These are phyloP conservation scores for Gryon sp. DNA, from an alignment of 1,140 invertebrate genomes.

Conservation along the genomic window DNA sequence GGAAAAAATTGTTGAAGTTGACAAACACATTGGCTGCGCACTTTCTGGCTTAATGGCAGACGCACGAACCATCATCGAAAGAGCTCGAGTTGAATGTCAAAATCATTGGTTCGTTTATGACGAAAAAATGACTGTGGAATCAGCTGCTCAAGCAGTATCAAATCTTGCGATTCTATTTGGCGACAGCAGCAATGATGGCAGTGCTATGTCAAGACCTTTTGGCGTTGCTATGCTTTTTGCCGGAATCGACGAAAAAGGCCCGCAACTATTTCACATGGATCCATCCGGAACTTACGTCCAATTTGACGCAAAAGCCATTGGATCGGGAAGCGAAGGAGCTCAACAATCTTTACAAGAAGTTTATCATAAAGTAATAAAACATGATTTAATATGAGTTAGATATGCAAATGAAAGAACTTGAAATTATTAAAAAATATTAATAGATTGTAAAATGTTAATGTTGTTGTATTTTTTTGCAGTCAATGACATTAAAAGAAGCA, in stretches of 20 bases:
- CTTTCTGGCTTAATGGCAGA: conserved; percentile 99
- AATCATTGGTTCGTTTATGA: conserved; percentile 99
- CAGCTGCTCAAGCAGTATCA: conserved; percentile 98
- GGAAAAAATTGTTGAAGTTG: conserved; percentile 98
- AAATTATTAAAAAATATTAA: too few species aligned
- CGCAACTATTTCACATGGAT: conserved; percentile 98
- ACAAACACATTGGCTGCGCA: conserved; percentile 98
- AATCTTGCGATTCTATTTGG: conserved; percentile 99
- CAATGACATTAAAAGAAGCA: conserved; percentile 97
- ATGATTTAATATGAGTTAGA: too few species aligned
- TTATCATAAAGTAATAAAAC: conserved; percentile 89
- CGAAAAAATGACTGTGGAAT: conserved; percentile 97
- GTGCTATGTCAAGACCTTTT: conserved; percentile 99
- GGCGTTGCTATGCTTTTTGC: conserved; percentile 97
- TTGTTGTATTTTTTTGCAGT: conserved; percentile 88
- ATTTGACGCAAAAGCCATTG: conserved; percentile 99
- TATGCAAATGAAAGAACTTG: too few species aligned
- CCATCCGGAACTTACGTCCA: conserved; percentile 98
- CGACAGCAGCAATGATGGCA: conserved; percentile 96
- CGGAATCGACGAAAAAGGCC: conserved; percentile 91
- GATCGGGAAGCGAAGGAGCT: conserved; percentile 99
- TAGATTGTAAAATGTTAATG: too few species aligned
- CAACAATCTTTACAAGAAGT: conserved; percentile 96
- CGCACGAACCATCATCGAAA: conserved; percentile 95
- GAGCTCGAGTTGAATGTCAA: conserved; percentile 96